Evolutionary conservation across 2,888 invertebrate species (phyloP).

Genomic region (Xestobium rufovillosum): DNA sequence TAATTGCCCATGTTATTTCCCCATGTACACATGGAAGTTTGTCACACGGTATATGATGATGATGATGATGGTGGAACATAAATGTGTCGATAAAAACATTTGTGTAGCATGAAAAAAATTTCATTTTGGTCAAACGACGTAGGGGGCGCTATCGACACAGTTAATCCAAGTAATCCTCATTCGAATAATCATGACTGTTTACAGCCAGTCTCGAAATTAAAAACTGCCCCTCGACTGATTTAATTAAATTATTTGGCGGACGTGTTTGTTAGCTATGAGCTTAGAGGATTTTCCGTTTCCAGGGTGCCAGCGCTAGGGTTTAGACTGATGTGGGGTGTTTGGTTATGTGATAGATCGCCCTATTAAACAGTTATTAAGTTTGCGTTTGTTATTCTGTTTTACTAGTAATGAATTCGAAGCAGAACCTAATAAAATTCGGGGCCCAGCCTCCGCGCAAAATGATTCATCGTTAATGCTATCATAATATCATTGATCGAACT

Average conservation of each 20-base stretch:
- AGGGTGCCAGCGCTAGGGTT: conserved; percentile 19
- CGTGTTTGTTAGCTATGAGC: conserved; percentile 32
- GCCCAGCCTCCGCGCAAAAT: too few species aligned
- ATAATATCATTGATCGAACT: too few species aligned
- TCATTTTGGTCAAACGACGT: too few species aligned
- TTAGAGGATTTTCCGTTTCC: conserved; percentile 30
- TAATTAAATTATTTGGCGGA: conserved; percentile 39
- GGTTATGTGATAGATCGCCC: conserved; percentile 33
- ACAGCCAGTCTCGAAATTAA: conserved; percentile 32
- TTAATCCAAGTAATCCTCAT: conserved; percentile 1
- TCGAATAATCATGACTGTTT: conserved; percentile 15
- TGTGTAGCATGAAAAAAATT: too few species aligned
- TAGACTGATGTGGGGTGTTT: conserved; percentile 23
- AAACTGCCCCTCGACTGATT: conserved; percentile 36
- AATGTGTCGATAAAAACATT: too few species aligned
- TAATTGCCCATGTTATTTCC: too few species aligned
- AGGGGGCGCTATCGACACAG: not conserved
- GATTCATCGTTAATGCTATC: too few species aligned
- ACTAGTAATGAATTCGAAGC: conserved; percentile 25
- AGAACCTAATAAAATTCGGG: conserved; percentile 23
- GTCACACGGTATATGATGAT: too few species aligned
- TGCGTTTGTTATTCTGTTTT: conserved; percentile 23
- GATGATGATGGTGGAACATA: too few species aligned
- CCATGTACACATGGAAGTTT: too few species aligned
- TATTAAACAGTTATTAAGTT: conserved; percentile 36